Percentiles rank a stretch among this genome's conserved stretches.
These are phyloP conservation scores for Zaprionus kolodkinae DNA, from an alignment of 1,140 invertebrate species.

Conservation along the genomic window DNA sequence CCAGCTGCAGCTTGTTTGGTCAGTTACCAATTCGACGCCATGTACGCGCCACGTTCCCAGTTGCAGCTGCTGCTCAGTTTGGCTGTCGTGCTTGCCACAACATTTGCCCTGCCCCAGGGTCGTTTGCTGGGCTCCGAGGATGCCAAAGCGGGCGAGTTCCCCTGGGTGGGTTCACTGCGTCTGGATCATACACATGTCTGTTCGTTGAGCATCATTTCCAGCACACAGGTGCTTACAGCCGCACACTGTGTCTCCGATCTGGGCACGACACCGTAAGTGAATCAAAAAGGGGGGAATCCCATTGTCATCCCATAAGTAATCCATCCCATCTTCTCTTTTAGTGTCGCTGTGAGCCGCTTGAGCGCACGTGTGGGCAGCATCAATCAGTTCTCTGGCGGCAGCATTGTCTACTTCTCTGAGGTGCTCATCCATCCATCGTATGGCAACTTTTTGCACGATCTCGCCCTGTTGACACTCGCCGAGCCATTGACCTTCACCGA, in stretches of 20 bases:
- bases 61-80: slow-evolving; percentile 35
- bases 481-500: slow-evolving; percentile 62
- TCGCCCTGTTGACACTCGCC: slow-evolving; percentile 84
- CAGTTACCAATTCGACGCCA: slow-evolving; percentile 71
- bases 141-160: slow-evolving; percentile 48
- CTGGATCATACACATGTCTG: slow-evolving; percentile 62
- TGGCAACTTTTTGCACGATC: slow-evolving; percentile 83
- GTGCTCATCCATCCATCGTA: slow-evolving; percentile 83
- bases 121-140: slow-evolving; percentile 69
- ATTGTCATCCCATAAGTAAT: too few species aligned
- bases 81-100: background rate
- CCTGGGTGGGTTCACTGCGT: slow-evolving; percentile 67
- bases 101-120: slow-evolving; percentile 40
- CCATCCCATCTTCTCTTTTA: slow-evolving; percentile 9
- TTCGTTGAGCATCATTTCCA: slow-evolving; percentile 41
- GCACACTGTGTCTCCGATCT: slow-evolving; percentile 65
- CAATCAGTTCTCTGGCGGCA: slow-evolving; percentile 76
- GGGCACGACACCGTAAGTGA: slow-evolving; percentile 59
- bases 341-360: slow-evolving; percentile 34
- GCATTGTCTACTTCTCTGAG: slow-evolving; percentile 40
- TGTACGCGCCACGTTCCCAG: slow-evolving; percentile 56
- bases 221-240: slow-evolving; percentile 54
- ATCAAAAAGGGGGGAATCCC: background rate
- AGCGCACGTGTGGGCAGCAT: slow-evolving; percentile 69
- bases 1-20: slow-evolving; percentile 18